Evolutionary conservation across 2,797 vertebrate species (phyloP).

Genomic region (Alauda arvensis): DNA sequence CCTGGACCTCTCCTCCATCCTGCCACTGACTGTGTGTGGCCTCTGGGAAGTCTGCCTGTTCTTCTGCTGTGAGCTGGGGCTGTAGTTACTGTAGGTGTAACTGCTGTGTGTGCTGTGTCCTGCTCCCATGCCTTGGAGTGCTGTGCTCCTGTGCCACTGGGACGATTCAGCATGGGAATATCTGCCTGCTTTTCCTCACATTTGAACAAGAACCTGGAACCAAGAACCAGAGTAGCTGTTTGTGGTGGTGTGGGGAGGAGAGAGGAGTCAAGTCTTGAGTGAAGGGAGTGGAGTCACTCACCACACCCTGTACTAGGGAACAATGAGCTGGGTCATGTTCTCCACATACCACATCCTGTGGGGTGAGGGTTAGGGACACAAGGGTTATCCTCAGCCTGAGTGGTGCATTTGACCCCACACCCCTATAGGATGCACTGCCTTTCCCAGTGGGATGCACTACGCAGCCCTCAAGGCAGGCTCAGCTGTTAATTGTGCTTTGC

Average conservation of each 20-base stretch:
- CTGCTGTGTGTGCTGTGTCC: not conserved
- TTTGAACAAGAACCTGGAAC: not conserved
- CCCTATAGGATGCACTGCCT: not conserved
- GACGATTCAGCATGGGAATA: rapidly evolving
- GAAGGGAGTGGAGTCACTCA: not conserved
- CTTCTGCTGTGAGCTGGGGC: not conserved
- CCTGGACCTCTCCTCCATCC: not conserved
- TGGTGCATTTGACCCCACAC: not conserved
- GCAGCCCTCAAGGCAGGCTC: not conserved
- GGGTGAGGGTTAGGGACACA: not conserved
- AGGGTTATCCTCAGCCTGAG: not conserved
- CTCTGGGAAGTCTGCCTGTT: not conserved
- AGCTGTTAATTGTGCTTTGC: not conserved
- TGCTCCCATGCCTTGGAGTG: not conserved
- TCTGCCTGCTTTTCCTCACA: not conserved
- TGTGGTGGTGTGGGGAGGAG: not conserved
- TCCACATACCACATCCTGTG: not conserved
- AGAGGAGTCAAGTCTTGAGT: not conserved
- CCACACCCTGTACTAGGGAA: not conserved
- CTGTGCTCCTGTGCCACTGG: not conserved
- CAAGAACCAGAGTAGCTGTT: not conserved
- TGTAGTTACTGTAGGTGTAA: not conserved
- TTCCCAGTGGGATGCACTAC: not conserved
- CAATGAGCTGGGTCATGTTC: rapidly evolving
- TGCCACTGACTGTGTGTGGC: not conserved